Evolutionary conservation across 92 coral and sea anemone genomes (phyloP), one percentile per base, ranked within the genome.

Genomic region (Porites lobata): DNA sequence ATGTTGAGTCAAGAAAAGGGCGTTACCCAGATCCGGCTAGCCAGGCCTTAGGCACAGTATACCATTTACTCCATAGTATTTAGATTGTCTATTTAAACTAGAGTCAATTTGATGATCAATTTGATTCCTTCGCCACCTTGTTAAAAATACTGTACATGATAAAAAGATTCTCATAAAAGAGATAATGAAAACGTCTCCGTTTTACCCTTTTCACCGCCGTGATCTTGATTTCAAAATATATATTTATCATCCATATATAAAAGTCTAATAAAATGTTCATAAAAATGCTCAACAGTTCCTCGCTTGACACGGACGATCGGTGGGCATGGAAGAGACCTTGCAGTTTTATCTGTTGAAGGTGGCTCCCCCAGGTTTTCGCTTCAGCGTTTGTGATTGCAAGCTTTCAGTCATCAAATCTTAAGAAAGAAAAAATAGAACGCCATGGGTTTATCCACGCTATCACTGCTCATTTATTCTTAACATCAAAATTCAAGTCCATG

Each of bases 121-220:
- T 54, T 56, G 50, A 13, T 76, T 75, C 57, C 80, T 24, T 54
- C 24, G 43, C 57, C 57, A 58, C 18, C 17, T 15, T 38, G 15
- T 59, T 29, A 80, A 82, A 82, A 70, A 71, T 74, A 56, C 86
- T 82, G 53, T 71, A 82, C 78, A 82, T 82, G 32, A 53, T 26
- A 70, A 82, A 82, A 22, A 13, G 77, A 69, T 56, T 70, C 56
- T 57, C 67, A 17, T 3, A 69, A 56, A 81, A 57, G 68, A 82
- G 15, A 38, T 38, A 4, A 38, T 4, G 20, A 43, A 20, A 15
- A 19, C 17, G 13, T 68, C 24, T 22, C 26, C 12, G 67, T 26
- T 69, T 15, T 22, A 68, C 64, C 85, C 65, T 51, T 68, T 50
- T 13, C 24, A 65, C 24, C 7, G 51, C 18, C 24, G 24, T 22